Evolutionary conservation across 2,888 invertebrate genomes (phyloP).

Genomic region (Idaea dimidiata): DNA sequence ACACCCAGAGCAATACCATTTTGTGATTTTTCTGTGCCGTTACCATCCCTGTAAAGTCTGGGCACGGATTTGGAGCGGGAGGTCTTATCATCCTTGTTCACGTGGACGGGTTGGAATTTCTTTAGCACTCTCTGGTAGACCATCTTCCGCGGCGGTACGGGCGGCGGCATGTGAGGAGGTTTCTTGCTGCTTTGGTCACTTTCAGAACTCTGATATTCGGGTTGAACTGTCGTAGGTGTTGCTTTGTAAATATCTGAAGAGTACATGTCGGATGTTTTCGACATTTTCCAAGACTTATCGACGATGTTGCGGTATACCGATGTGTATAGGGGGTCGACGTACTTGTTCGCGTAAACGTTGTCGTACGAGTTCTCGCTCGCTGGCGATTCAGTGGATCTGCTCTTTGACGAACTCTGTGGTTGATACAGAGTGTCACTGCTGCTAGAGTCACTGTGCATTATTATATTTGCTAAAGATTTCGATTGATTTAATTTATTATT

Average conservation of each 20-base stretch:
- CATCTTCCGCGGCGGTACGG: slow-evolving; percentile 80
- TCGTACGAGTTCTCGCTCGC: slow-evolving; percentile 73
- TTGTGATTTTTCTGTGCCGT: slow-evolving; percentile 57
- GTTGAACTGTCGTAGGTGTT: slow-evolving; percentile 72
- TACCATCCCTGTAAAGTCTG: slow-evolving; percentile 67
- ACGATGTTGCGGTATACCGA: slow-evolving; percentile 60
- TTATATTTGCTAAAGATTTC: slow-evolving; percentile 73
- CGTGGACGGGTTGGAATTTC: slow-evolving; percentile 84
- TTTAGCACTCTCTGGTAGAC: slow-evolving; percentile 76
- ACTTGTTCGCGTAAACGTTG: slow-evolving; percentile 70
- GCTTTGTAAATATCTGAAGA: slow-evolving; percentile 74
- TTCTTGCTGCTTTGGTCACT: slow-evolving; percentile 63
- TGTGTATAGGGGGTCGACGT: slow-evolving; percentile 71
- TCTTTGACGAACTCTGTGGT: slow-evolving; percentile 67
- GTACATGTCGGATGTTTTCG: slow-evolving; percentile 59
- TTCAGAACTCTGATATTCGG: slow-evolving; percentile 58
- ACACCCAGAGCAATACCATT: slow-evolving; percentile 67
- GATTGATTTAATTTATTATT: slow-evolving; percentile 72
- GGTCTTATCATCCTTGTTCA: slow-evolving; percentile 80
- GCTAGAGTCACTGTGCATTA: slow-evolving; percentile 71
- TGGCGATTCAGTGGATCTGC: slow-evolving; percentile 71
- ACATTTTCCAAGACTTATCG: slow-evolving; percentile 30
- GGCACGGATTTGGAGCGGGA: slow-evolving; percentile 73
- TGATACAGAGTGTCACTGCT: slow-evolving; percentile 75
- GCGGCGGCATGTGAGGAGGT: slow-evolving; percentile 80